Percentiles rank a stretch among this genome's conserved stretches.
These are phyloP conservation scores for Drosophila paramelanica DNA, from an alignment of 2,888 invertebrate genomes.

Conservation along the genomic window DNA sequence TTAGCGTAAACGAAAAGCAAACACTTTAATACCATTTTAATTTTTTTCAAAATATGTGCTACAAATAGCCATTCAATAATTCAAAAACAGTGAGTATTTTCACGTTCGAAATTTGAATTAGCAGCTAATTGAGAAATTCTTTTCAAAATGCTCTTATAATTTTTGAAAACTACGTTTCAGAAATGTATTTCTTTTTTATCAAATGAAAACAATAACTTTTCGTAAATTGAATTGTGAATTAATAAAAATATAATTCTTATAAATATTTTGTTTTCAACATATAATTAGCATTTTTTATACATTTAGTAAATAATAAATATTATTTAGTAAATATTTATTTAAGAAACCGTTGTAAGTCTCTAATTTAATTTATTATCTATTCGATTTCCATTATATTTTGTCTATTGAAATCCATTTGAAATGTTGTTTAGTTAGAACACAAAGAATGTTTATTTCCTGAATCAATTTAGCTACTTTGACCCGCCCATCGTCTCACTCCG, in stretches of 20 bases:
- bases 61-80: constrained; percentile 3
- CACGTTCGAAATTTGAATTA: neutral
- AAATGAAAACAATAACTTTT: no score
- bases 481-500: neutral
- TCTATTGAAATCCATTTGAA: constrained; percentile 23
- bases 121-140: neutral
- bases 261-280: no score
- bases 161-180: neutral
- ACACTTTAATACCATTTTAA: constrained; percentile 4
- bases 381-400: constrained; percentile 3
- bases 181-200: neutral
- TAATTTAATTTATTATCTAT: constrained; percentile 14
- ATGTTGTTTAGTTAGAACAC: constrained; percentile 25
- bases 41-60: neutral
- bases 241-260: no score
- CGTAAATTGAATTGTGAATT: no score
- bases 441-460: constrained; percentile 34
- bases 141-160: no score
- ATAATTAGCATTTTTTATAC: no score
- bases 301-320: no score
- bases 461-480: constrained; percentile 22
- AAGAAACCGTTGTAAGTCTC: neutral
- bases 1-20: neutral
- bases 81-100: neutral
- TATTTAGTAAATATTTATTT: no score